These are phyloP conservation scores for Antrozous pallidus DNA, from an alignment of 2,797 vertebrate genomes.

Conservation along the genomic window DNA sequence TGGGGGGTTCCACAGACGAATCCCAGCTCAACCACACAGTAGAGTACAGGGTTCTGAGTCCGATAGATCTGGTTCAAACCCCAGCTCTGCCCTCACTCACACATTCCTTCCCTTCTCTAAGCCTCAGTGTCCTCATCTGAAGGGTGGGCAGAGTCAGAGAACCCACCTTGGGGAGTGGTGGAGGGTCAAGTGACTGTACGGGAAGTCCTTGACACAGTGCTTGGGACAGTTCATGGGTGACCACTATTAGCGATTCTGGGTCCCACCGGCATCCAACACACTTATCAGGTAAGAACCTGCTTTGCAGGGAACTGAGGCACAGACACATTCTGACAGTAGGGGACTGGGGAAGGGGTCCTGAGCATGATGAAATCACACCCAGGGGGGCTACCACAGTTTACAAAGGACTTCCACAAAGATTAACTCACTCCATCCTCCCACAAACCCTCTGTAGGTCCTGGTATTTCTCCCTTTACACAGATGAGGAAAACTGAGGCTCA, in stretches of 20 bases:
- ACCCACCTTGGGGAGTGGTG: neutral
- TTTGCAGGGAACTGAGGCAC: neutral
- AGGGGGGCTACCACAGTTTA: neutral
- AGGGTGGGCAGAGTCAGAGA: neutral
- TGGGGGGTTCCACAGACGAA: neutral
- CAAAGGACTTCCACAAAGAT: neutral
- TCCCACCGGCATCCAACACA: rapidly evolving
- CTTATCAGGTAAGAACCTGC: neutral
- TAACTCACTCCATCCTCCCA: neutral
- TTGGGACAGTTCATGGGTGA: neutral
- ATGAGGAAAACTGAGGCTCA: neutral
- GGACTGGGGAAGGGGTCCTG: neutral
- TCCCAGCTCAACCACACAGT: rapidly evolving
- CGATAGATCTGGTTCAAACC: rapidly evolving
- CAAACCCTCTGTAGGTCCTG: neutral
- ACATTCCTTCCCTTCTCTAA: neutral
- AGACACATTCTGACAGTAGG: neutral
- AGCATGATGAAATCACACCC: neutral
- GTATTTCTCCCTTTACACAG: neutral
- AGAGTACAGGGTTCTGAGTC: neutral
- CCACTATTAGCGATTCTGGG: neutral
- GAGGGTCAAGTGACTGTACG: neutral
- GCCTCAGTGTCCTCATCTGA: neutral
- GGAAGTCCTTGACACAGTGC: neutral
- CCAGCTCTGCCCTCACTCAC: neutral